Evolutionary conservation across 2,113 vertebrate genomes (phyloP), one percentile per base, ranked within the genome.

Genomic region (Sinocyclocheilus rhinocerous): DNA sequence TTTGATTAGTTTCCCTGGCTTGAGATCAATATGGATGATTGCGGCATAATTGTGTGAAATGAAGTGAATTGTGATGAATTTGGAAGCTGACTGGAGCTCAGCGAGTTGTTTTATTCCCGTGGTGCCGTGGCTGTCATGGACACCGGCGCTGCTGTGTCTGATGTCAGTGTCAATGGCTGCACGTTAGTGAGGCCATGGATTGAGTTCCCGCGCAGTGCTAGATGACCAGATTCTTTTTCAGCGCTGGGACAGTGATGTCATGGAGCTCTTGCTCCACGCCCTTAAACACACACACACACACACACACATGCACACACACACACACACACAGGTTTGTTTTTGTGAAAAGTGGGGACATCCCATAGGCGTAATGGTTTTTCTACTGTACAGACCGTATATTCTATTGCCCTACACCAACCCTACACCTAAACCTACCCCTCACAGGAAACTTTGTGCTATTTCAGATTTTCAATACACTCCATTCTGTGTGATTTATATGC

Each of bases 201-300:
- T 85, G 48, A 55, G 87, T 92, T 92, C 90, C 84, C 81, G 20
- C 15, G 33, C 61, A 87, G 90, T 88, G 87, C 91, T 61, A 87
- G 88, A 80, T 90, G 87, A 90, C 88, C 87, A 89, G 89, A 88
- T 92, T 88, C 91, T 89, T 80, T 91, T 91, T 89, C 91, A 91
- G 81, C 22, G 42, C 76, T 86, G 88, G 67, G 85, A 82, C 24
- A 6, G 39, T 90, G 89, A 91, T 79, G 85, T 91, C 89, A 89
- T 84, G 33, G 63, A 84, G 83, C 77, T 76, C 59, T 73, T 61
- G 39, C 67, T 55, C 26, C 55, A 87, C 52, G 26, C 83, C 50
- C 45, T 36, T 72, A 76, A 39, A 76, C 57, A 76, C 77, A 77
- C 63, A 81, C 80, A 59, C 55, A 20, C 55, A 52, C 13, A 85